Conservation (phyloP, 2,797 vertebrate genomes). For the Danio choprae region DNA sequence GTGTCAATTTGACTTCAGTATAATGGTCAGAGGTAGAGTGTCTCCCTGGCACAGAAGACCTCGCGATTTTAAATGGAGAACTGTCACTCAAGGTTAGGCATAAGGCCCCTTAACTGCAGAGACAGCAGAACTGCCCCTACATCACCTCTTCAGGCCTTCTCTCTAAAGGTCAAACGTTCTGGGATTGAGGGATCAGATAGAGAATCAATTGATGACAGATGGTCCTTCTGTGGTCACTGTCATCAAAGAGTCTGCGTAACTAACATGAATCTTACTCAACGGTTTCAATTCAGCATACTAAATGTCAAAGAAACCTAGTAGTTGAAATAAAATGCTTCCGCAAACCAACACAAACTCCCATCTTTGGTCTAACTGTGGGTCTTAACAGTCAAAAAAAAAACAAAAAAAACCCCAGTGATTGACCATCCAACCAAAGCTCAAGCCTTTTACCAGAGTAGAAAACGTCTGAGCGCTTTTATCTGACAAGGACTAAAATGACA, state of each 20-base stretch:
- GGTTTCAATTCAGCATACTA: not conserved
- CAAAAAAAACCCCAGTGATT: no score
- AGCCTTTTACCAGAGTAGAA: not conserved
- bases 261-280: not conserved
- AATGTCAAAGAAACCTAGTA: not conserved
- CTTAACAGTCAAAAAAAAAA: not conserved
- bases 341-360: conserved; percentile 9
- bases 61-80: conserved; percentile 22
- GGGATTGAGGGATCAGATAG: not conserved
- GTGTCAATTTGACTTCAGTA: not conserved
- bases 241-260: conserved; percentile 3
- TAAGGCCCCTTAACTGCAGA: not conserved
- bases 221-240: not conserved
- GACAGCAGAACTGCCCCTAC: not conserved
- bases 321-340: not conserved
- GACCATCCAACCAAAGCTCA: conserved; percentile 5
- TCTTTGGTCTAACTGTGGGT: conserved; percentile 36
- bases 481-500: conserved; percentile 5
- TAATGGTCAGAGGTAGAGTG: conserved; percentile 36
- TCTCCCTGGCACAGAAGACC: conserved; percentile 19
- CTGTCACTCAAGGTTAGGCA: not conserved
- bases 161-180: conserved; percentile 9
- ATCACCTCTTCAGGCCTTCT: conserved; percentile 8
- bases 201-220: not conserved
- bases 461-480: not conserved